Percentiles rank a stretch among this genome's conserved stretches.
These are phyloP conservation scores for Gisinianus flammeolus DNA, from an alignment of 2,888 invertebrate species.

Conservation along the genomic window DNA sequence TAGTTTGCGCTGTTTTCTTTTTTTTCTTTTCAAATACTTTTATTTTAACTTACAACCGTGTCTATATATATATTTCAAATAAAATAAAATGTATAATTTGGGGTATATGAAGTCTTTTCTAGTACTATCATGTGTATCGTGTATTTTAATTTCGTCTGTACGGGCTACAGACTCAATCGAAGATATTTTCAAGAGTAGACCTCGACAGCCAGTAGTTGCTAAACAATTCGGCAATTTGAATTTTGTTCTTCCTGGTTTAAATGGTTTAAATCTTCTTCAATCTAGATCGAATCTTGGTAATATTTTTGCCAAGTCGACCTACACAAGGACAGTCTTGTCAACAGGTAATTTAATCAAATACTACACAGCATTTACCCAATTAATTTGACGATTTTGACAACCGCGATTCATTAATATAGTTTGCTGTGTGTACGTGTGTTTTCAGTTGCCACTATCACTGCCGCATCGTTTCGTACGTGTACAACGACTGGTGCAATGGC, in stretches of 20 bases:
- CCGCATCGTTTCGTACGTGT: slow-evolving; percentile 47
- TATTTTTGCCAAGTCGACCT: slow-evolving; percentile 45
- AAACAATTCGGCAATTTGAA: slow-evolving; percentile 23
- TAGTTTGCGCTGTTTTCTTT: no score
- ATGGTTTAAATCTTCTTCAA: slow-evolving; percentile 36
- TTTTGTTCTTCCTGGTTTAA: slow-evolving; percentile 50
- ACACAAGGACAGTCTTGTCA: slow-evolving; percentile 47
- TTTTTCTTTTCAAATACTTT: background rate
- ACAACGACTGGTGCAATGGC: slow-evolving; percentile 17
- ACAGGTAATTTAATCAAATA: slow-evolving; percentile 43
- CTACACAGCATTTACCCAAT: background rate
- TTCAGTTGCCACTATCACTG: slow-evolving; percentile 49
- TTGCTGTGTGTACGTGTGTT: no score
- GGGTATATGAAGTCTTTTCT: background rate
- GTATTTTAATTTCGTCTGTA: background rate
- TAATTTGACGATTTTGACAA: no score
- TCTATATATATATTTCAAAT: background rate
- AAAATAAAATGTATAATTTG: background rate
- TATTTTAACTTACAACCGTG: no score
- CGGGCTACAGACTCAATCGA: background rate
- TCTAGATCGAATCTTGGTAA: slow-evolving; percentile 14
- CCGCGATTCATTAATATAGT: no score
- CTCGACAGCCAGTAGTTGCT: background rate
- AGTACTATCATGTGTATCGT: background rate
- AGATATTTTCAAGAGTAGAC: background rate